Evolutionary conservation across 2,113 vertebrate genomes (phyloP).

Genomic region (Alligator mississippiensis): DNA sequence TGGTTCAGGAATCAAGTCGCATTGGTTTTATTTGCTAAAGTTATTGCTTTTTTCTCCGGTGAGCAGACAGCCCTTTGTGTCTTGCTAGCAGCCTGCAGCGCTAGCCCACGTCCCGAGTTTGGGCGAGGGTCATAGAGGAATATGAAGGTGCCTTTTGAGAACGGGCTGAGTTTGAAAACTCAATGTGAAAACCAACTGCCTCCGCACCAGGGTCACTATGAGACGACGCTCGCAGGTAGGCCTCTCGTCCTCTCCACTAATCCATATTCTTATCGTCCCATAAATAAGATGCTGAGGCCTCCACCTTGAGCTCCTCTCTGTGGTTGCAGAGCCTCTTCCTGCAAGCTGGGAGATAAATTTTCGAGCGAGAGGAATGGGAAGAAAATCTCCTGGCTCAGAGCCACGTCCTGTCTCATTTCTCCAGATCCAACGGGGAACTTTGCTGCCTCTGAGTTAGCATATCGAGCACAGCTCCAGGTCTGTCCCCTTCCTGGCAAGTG

Average conservation of each 20-base stretch:
- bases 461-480: background rate
- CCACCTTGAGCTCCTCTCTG: background rate
- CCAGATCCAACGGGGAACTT: background rate
- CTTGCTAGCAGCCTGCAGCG: slow-evolving; percentile 6
- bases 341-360: background rate
- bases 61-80: background rate
- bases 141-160: slow-evolving; percentile 5
- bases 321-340: background rate
- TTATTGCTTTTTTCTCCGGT: background rate
- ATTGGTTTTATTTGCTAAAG: slow-evolving; percentile 19
- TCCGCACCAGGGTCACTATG: slow-evolving; percentile 15
- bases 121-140: background rate
- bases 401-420: background rate
- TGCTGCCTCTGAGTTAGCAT: background rate
- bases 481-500: background rate
- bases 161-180: slow-evolving; percentile 27
- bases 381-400: background rate
- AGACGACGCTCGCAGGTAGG: background rate
- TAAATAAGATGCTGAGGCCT: background rate
- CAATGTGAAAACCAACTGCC: background rate
- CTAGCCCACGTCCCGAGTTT: slow-evolving; percentile 3
- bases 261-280: background rate
- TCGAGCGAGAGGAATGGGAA: background rate
- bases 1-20: background rate
- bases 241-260: background rate